Conservation (phyloP, 2,797 vertebrate species). For the Lepilemur ruficaudatus region DNA sequence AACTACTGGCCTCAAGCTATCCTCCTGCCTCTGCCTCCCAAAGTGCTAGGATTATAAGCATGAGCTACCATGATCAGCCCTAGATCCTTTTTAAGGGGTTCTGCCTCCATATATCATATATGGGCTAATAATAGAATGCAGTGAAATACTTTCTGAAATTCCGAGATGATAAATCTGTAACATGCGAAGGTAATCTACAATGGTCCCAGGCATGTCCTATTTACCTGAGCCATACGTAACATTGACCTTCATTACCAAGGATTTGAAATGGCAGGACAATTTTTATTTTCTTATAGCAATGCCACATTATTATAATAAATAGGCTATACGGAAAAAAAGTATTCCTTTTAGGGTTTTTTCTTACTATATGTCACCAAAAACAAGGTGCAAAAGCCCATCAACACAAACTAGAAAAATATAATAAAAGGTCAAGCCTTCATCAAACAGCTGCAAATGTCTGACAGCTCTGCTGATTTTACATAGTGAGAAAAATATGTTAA, state of each 20-base stretch:
- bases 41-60: background rate
- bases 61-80: background rate
- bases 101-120: background rate
- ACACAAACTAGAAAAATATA: constrained; percentile 7
- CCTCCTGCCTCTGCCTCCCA: background rate
- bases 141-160: background rate
- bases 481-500: background rate
- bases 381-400: background rate
- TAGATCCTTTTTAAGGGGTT: background rate
- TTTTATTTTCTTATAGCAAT: background rate
- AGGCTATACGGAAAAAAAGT: background rate
- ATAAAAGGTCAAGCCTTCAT: background rate
- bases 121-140: background rate
- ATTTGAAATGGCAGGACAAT: background rate
- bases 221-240: background rate
- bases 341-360: background rate
- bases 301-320: background rate
- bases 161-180: background rate
- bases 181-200: background rate
- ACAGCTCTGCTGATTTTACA: background rate
- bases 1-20: background rate
- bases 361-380: constrained; percentile 3
- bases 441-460: background rate
- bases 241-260: background rate
- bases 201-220: background rate